Evolutionary conservation across 2,888 invertebrate genomes (phyloP), one percentile per base, ranked within the genome.

Genomic region (Apamea monoglypha): DNA sequence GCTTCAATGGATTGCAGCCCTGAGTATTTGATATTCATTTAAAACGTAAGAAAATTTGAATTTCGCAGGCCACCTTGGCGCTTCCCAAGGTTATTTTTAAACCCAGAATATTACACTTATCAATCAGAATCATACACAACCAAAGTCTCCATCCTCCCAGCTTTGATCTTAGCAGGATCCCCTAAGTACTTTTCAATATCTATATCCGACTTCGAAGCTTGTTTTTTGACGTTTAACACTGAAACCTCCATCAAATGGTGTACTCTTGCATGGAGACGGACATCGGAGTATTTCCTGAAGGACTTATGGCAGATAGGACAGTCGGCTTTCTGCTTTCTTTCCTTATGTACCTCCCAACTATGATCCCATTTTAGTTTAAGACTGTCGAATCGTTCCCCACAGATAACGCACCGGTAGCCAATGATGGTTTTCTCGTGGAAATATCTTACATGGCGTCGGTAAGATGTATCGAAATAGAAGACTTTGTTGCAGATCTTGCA

Each of bases 281-380:
- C 90, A 61, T 95, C 95, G 0, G 70, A 14, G 1, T 79, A 87
- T n/a, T 90, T 94, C 4, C 95, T 88, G 69, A 90, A 95, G 0
- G 87, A 82, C 8, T 77, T n/a, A 0, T 73, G 8, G 56, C 95
- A 95, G 0, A 93, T 25, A 0, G 92, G 93, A 53, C 95, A 95
- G 78, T 95, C 95, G 0, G 93, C 94, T 0, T 84, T 74, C 0
- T 86, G 59, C 0, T 89, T 92, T 1, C 93, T 74, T 1, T 91
- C 87, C 5, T 91, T 86, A 50, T 95, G 95, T 0, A 79, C 85
- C 0, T 82, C 21, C 95, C 95, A 95, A 86, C 91, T 81, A 53
- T 96, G 96, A 4, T 94, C 92, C 94, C 94, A 94, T 76, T 93
- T 94, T 0, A 83, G 66, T 25, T 88, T 90, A 2, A 92, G 1